phyloP scores from a whole-genome alignment of 2,888 invertebrate species.

The Coleophora deauratella region DNA sequence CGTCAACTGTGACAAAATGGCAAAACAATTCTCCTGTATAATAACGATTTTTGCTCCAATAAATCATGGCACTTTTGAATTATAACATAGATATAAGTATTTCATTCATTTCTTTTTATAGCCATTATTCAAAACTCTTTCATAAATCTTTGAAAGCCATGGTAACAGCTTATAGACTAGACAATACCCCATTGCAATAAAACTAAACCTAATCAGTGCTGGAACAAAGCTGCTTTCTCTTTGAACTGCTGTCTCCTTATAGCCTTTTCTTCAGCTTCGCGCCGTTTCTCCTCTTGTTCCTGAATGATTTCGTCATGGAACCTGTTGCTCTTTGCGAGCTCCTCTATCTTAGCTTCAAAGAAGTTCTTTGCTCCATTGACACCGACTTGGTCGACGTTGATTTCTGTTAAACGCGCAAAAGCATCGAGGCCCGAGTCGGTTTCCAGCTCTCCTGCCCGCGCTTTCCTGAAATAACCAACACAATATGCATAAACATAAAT shows the following conservation, averaged over 20 bases:
- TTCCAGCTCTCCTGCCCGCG: conserved; percentile 91
- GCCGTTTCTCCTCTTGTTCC: conserved; percentile 91
- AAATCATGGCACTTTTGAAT: too few relatives aligned
- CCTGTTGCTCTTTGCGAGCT: conserved; percentile 86
- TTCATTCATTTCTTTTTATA: too few relatives aligned
- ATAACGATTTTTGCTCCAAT: too few relatives aligned
- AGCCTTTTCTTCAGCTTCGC: conserved; percentile 88
- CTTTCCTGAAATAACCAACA: conserved; percentile 77
- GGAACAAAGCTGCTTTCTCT: conserved; percentile 90
- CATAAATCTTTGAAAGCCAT: conserved; percentile 34
- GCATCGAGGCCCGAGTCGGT: conserved; percentile 90
- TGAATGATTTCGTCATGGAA: conserved; percentile 94
- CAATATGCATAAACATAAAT: background rate
- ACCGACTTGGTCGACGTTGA: conserved; percentile 94
- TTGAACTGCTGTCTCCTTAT: conserved; percentile 87
- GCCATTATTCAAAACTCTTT: background rate
- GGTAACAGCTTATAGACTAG: conserved; percentile 70
- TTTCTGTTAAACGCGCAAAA: conserved; percentile 89
- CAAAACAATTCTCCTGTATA: too few relatives aligned
- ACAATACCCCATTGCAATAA: conserved; percentile 26
- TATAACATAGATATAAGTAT: too few relatives aligned
- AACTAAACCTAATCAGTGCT: conserved; percentile 38
- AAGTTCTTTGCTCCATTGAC: conserved; percentile 96
- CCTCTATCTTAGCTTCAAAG: conserved; percentile 96
- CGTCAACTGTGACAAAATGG: too few relatives aligned